These are phyloP conservation scores for Nothoprocta pentlandii DNA, from an alignment of 2,113 vertebrate species.

Conservation along the genomic window DNA sequence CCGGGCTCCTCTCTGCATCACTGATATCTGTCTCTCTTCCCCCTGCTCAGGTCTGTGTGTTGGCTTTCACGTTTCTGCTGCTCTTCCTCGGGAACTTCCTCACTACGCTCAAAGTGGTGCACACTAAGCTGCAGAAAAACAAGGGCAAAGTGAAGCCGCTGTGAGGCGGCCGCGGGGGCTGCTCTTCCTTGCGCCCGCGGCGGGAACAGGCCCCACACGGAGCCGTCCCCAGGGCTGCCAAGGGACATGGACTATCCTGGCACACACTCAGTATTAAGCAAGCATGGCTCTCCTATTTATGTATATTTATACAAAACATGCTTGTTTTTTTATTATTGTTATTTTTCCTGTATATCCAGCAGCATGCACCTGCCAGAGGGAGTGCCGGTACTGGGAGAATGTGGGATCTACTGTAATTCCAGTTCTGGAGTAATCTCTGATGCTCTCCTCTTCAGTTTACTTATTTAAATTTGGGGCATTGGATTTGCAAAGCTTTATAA, in stretches of 20 bases:
- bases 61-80: conserved; percentile 92
- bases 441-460: neutral
- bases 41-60: conserved; percentile 86
- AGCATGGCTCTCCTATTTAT: conserved; percentile 76
- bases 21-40: neutral
- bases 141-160: conserved; percentile 81
- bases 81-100: conserved; percentile 98
- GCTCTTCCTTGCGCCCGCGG: accelerated
- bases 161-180: conserved; percentile 25
- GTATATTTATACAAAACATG: conserved; percentile 64
- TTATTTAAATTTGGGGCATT: conserved; percentile 34
- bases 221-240: accelerated
- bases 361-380: conserved; percentile 1
- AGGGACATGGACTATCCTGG: conserved; percentile 38
- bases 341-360: conserved; percentile 35
- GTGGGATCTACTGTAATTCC: conserved; percentile 61
- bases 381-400: neutral
- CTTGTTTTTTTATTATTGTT: conserved; percentile 52
- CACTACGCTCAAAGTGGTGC: conserved; percentile 95
- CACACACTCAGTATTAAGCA: conserved; percentile 65
- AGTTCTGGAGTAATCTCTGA: conserved; percentile 55
- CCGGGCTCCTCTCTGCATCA: neutral
- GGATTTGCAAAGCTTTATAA: conserved; percentile 9
- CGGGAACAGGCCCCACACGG: accelerated
- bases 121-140: conserved; percentile 92